Evolutionary conservation across 2,888 invertebrate species (phyloP), one percentile per base, ranked within the genome.

Genomic region (Xestia c-nigrum): DNA sequence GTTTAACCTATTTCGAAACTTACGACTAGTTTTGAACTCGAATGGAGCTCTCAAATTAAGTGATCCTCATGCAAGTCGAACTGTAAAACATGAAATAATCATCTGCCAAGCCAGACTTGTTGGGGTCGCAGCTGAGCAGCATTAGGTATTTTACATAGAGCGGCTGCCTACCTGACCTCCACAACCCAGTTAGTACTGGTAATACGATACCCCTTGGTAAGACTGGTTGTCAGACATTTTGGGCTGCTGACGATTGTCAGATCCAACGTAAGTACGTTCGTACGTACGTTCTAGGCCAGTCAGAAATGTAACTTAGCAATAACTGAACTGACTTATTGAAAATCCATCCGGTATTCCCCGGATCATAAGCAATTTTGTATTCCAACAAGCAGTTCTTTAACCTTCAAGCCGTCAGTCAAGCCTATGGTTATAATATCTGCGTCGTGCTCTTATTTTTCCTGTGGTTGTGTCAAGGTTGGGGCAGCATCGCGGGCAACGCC

Each of bases 401-500:
- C 31, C 7, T 76, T 38, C n/a, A 59, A 73, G 43, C 40, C 7
- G n/a, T 52, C 24, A 7, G 9, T n/a, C n/a, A 24, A 21, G 38
- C 38, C 19, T 63, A 9, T 24, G 24, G 43, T 31, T 16, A n/a
- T 21, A 50, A n/a, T 21, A 50, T 12, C 50, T 71, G 43, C n/a
- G 55, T n/a, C 63, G 16, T 72, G 31, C 59, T 73, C 66, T 21
- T 47, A 73, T 16, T 55, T 55, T 81, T 57, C 47, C 59, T 21
- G 19, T 63, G 63, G 61, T 65, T 74, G 76, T 80, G 77, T 76
- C 72, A 86, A 81, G 77, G 76, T 5, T 52, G 61, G 38, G 63
- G 67, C 68, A 76, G 74, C 66, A 75, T 57, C 71, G 64, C 73
- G 80, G 85, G 72, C 84, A 82, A 83, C 88, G 88, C 88, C 88